Evolutionary conservation across 2,113 vertebrate genomes (phyloP), one percentile per base, ranked within the genome.

Genomic region (Vanacampus margaritifer): DNA sequence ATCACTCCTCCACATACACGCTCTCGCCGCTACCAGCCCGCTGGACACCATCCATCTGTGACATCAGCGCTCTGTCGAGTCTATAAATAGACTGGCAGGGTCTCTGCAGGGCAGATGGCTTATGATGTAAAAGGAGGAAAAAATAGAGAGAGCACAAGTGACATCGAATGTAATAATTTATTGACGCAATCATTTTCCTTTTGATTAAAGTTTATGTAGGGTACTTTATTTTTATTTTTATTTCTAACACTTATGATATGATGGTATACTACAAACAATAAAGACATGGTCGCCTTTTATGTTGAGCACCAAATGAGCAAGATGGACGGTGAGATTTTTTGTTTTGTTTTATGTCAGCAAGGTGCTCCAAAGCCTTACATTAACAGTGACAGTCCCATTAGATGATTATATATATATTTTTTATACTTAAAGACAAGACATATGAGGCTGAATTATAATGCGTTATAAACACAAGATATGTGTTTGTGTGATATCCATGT

Each of bases 11-110:
- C 32, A 19, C 64, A 58, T 64, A 76, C 59, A 57, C 48, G 54
- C 46, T 28, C 57, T 53, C 67, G 54, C 46, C 51, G 65, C 51
- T 14, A 41, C 32, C 5, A 57, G 21, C 76, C 80, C 39, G 76
- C 84, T 28, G 75, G 87, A 92, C 92, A 92, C n/a, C 46, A 74
- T 81, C 76, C 76, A 83, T 90, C 66, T 75, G 89, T 94, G 93
- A 94, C 93, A 94, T 94, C 93, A 93, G 91, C 84, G 91, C 90
- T 51, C 91, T 94, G 91, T 93, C 87, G 43, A 74, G 82, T 79
- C 83, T 94, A 94, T 93, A 89, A 93, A 93, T 90, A 94, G 81
- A 73, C 67, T 65, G 75, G 72, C 59, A 67, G 54, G 74, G 78
- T 70, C 75, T 84, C 75, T 76, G 78, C 19, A 24, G 69, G 78